Evolutionary conservation across 1,140 invertebrate genomes (phyloP), one percentile per base, ranked within the genome.

Genomic region (Drosophila pruinosa): DNA sequence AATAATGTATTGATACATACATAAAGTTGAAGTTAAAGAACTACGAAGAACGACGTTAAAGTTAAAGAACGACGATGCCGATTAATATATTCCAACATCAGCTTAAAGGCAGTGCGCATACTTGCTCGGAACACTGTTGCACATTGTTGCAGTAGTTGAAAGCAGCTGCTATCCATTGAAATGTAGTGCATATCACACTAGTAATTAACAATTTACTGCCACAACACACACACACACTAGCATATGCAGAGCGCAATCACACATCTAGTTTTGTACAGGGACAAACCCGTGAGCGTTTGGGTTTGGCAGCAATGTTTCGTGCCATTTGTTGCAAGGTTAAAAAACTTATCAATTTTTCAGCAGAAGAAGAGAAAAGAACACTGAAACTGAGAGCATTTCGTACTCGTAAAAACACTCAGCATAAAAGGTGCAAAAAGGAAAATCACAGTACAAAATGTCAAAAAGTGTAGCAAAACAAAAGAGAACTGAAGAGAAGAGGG

Each of bases 281-380:
- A 43, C 56, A 63, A 24, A 39, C 48, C 26, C 47, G 45, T 63
- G 21, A 43, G 47, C 24, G 14, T 26, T 64, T 64, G 52, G 12
- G 22, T 50, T 65, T 65, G 59, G 54, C 50, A 56, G 52, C 41
- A 41, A 48, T 48, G n/a, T 34, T 70, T 67, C 43, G 47, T 47
- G 59, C 39, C 50, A 50, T 64, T 71, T 57, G 52, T 61, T 63
- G 61, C 59, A 71, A 71, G 68, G 68, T 71, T 71, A 71, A 71
- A 70, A 64, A 64, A 71, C 68, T 57, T 61, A 65, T 71, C 64
- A 50, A 71, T 71, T 71, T 64, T 71, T 71, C 15, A 71, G 14
- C n/a, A 36, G 39, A 19, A 56, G 48, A 38, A 39, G 34, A 22
- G 45, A 38, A 31, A 22, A 31, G 21, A 62, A 39, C 5, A n/a